Evolutionary conservation across 2,113 vertebrate species (phyloP).

Genomic region (Megaptera novaeangliae): DNA sequence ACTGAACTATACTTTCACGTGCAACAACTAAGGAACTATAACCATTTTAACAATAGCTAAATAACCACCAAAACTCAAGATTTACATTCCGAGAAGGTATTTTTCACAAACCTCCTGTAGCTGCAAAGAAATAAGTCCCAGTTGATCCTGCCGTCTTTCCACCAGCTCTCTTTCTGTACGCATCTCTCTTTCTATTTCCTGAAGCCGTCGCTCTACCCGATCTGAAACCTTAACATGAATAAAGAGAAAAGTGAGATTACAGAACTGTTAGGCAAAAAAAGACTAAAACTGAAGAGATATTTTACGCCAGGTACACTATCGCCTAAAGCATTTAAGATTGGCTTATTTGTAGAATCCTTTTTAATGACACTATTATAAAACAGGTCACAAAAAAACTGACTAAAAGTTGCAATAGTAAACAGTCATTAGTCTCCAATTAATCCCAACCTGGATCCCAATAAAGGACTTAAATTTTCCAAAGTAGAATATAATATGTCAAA

Average conservation of each 20-base stretch:
- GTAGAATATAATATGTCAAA: neutral
- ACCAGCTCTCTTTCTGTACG: slow-evolving; percentile 79
- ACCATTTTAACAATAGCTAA: neutral
- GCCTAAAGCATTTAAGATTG: neutral
- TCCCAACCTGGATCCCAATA: neutral
- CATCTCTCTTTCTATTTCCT: slow-evolving; percentile 91
- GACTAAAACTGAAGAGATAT: neutral
- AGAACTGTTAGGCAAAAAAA: neutral
- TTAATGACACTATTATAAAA: neutral
- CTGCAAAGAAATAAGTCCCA: slow-evolving; percentile 82
- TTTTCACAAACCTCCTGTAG: slow-evolving; percentile 86
- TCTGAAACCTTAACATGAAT: slow-evolving; percentile 83
- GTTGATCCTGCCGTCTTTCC: slow-evolving; percentile 83
- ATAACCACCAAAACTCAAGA: neutral
- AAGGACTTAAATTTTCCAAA: slow-evolving; percentile 4
- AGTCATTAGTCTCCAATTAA: slow-evolving; percentile 8
- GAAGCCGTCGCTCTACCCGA: slow-evolving; percentile 89
- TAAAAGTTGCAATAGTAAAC: neutral
- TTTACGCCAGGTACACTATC: neutral
- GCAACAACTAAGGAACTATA: neutral
- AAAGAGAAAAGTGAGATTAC: slow-evolving; percentile 1
- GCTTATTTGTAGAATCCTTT: neutral
- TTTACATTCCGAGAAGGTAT: neutral
- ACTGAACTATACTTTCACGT: neutral
- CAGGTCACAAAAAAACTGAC: neutral